Evolutionary conservation across 1,140 invertebrate genomes (phyloP), one percentile per base, ranked within the genome.

Genomic region (Pseudomyrmex concolor): DNA sequence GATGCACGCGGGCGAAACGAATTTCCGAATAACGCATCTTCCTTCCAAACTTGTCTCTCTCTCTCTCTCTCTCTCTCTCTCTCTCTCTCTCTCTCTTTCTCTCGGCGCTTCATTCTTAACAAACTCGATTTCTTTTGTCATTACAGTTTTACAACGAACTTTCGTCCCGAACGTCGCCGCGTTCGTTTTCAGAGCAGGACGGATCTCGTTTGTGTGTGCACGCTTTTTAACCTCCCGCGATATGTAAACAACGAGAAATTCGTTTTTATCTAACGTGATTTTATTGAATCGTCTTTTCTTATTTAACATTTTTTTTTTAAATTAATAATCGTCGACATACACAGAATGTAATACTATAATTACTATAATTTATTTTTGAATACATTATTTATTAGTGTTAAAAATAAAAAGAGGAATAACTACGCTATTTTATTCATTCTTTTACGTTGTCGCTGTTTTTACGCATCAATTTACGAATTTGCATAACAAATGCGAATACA

Each of bases 21-120:
- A 84, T 84, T 63, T 71, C 84, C 86, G 70, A 86, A 84, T 84
- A 84, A 86, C 71, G 70, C 55, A 70, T 59, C 73, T 60, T 3
- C 17, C 2, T 19, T 13, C 15, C 54, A 25, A 43, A n/a, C 19
- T 5, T n/a, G 17, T 25, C 25, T 25, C 25, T 25, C 25, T 25
- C 25, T 25, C 25, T 3, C 25, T 25, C 25, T 25, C 25, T 25
- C 25, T 25, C 25, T 25, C 25, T 25, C 25, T 25, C n/a, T n/a
- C n/a, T n/a, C n/a, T n/a, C n/a, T n/a, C n/a, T n/a, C n/a, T n/a
- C 34, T 34, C 34, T 34, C 9, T 25, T 12, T 7, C 9, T 62
- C 45, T 13, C 45, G 60, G 17, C 9, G 19, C 15, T 78, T 78
- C 51, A 45, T 68, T 78, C 60, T 66, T 66, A 15, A 34, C 34